Percentiles rank a stretch among this genome's conserved stretches.
These are phyloP conservation scores for Drepana falcataria DNA, from an alignment of 2,888 invertebrate genomes.

Conservation along the genomic window DNA sequence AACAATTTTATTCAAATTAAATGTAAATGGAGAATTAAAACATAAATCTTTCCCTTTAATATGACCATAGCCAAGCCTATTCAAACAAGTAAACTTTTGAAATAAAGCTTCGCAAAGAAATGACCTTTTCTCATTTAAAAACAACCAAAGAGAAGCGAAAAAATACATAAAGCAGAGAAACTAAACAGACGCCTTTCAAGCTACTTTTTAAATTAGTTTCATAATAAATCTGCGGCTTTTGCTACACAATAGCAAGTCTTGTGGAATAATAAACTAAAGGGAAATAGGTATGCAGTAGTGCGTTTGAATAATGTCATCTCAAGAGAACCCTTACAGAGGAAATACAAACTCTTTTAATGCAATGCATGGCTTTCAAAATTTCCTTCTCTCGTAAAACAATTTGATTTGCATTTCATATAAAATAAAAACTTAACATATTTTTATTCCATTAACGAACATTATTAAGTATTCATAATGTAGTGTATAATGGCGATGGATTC, in stretches of 20 bases:
- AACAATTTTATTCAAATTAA: not conserved
- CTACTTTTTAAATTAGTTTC: conserved; percentile 3
- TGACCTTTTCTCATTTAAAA: not conserved
- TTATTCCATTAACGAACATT: no score
- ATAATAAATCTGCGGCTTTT: conserved; percentile 1
- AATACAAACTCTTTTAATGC: no score
- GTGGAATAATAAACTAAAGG: not conserved
- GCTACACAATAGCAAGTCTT: not conserved
- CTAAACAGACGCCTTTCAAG: conserved; percentile 2
- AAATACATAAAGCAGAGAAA: not conserved
- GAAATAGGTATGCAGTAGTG: not conserved
- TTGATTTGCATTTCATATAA: no score
- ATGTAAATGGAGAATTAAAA: not conserved
- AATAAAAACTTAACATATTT: no score
- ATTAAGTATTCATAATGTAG: no score
- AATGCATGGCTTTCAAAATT: no score
- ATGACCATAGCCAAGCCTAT: not conserved
- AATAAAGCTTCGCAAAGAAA: not conserved
- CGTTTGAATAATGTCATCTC: not conserved
- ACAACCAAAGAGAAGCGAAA: not conserved
- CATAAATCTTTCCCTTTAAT: conserved; percentile 1
- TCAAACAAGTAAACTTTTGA: not conserved
- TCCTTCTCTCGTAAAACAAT: no score
- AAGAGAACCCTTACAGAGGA: no score
- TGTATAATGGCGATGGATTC: no score